Base-by-base conservation (phyloP, 2,797 vertebrate species). In the Cossypha polioptera region DNA sequence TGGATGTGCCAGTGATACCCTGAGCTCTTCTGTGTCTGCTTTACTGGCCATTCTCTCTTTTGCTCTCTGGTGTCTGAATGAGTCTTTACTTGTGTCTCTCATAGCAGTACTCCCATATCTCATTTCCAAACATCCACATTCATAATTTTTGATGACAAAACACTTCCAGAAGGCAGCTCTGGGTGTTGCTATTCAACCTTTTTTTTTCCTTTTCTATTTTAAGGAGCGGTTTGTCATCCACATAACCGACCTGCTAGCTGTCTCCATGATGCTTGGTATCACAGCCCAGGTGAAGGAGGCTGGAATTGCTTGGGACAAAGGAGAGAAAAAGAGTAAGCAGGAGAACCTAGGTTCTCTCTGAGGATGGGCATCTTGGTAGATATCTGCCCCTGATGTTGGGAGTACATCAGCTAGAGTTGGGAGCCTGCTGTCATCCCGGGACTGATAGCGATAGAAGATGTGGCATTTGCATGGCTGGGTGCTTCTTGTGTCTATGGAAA, bases 191-290 rank as follows among this genome's bases (percentile, higher is more conserved):
- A 36, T 84, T 69, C 12, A 47, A 17, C 6, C 69, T 2, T 4
- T 7, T 16, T 16, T 43, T 26, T 50, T 40, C 38, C 16, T 6
- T 38, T 71, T 48, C 55, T 75, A 5, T 51, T 75, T 76, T 33
- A 80, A 99, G 99, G 99, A 99, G 86, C 98, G 99, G 4, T 99
- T 99, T 92, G 99, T 99, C 75, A 99, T 99, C 93, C 99, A 99
- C 92, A 98, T 99, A 94, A 99, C 99, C 0, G 99, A 99, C 91
- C 98, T 99, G 62, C 97, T 99, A 43, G 99, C 99, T 0, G 99
- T 99, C 78, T 99, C 99, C 90, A 99, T 99, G 99, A 99, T 99
- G 99, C 95, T 99, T 94, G 99, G 99, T 82, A 99, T 99, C 95
- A 99, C 99, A 0, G 99, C 98, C 48, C 99, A 99, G 96, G 99